Conservation (phyloP, 2,888 invertebrate species). For the Lepidonotus clava region DNA sequence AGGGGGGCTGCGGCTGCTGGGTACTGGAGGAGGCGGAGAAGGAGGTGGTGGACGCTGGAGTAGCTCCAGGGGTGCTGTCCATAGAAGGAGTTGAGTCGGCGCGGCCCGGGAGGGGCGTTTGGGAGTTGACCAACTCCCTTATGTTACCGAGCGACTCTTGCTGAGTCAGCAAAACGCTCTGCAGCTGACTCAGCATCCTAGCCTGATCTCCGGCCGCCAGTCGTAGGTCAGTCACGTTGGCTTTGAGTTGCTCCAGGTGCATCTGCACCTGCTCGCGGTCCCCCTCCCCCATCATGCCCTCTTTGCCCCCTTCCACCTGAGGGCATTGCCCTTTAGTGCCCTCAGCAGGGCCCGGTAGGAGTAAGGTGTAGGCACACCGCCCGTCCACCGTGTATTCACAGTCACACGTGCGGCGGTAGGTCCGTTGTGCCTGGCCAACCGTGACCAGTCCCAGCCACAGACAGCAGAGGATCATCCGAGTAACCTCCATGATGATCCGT, state of each 20-base stretch:
- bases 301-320: neutral
- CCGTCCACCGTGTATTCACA: constrained; percentile 62
- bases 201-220: constrained; percentile 30
- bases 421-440: constrained; percentile 46
- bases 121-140: neutral
- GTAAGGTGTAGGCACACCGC: constrained; percentile 63
- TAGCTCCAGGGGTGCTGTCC: too few relatives aligned
- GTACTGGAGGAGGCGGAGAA: neutral
- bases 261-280: neutral
- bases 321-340: neutral
- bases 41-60: neutral
- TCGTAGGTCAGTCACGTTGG: constrained; percentile 17
- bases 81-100: too few relatives aligned
- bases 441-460: too few relatives aligned
- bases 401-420: constrained; percentile 59
- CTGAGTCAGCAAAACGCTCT: constrained; percentile 19
- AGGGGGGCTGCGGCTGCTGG: neutral
- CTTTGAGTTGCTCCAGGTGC: neutral
- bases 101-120: neutral
- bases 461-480: too few relatives aligned
- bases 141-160: neutral
- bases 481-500: too few relatives aligned
- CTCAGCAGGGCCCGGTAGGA: constrained; percentile 53
- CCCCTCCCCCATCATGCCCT: neutral
- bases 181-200: constrained; percentile 46